A percentile compares a stretch with the other conserved stretches of the same genome.
These are phyloP conservation scores for Microcebus tavaratra DNA, from an alignment of 2,113 vertebrate genomes.

Conservation along the genomic window DNA sequence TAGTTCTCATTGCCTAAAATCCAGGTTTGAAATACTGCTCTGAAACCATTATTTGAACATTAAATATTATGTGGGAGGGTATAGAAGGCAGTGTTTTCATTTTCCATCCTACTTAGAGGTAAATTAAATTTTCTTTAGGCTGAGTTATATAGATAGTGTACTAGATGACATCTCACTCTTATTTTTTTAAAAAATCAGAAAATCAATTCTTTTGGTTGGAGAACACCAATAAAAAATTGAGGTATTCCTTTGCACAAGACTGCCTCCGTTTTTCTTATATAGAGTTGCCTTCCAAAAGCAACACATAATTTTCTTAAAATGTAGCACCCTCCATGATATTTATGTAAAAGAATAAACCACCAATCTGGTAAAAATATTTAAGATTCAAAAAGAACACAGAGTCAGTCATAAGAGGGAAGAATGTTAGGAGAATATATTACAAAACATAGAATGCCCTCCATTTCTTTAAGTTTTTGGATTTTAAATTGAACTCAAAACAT, in stretches of 20 bases:
- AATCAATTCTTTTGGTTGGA: background rate
- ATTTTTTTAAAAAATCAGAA: background rate
- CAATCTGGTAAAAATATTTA: background rate
- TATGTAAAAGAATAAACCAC: background rate
- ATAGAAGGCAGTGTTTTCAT: conserved; percentile 19
- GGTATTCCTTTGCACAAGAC: background rate
- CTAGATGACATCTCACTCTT: background rate
- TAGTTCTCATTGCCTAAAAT: conserved; percentile 19
- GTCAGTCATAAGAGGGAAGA: background rate
- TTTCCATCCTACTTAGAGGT: conserved; percentile 22
- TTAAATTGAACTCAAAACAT: background rate
- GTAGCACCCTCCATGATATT: background rate
- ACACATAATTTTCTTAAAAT: background rate
- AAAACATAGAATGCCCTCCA: background rate
- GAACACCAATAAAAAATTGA: background rate
- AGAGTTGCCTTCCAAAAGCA: background rate
- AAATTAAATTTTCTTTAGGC: conserved; percentile 23
- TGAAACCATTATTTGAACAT: conserved; percentile 62
- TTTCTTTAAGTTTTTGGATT: background rate
- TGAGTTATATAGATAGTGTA: background rate
- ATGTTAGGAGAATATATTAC: background rate
- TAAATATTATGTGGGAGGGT: conserved; percentile 1
- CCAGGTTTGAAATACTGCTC: conserved; percentile 13
- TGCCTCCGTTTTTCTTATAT: background rate
- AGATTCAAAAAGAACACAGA: background rate